Evolutionary conservation across 2,113 vertebrate species (phyloP), one percentile per base, ranked within the genome.

Genomic region (Leptodactylus fuscus): DNA sequence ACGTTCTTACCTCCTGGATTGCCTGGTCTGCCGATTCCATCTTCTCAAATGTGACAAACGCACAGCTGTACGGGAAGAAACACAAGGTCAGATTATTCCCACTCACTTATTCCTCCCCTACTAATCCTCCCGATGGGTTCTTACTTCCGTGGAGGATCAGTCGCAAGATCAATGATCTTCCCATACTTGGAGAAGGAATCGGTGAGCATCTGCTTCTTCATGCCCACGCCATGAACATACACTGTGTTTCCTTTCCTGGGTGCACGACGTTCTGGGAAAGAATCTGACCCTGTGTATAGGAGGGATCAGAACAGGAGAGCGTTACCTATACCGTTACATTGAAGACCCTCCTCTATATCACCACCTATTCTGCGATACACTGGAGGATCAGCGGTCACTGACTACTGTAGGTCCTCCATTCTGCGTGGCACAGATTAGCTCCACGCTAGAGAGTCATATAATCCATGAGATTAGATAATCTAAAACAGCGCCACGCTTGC

Each of bases 11-110:
- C 96, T 97, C 95, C n/a, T 93, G 90, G 0, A 97, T 93, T 16
- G 96, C 96, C 89, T 95, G 94, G 87, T 98, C 97, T 34, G 97
- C 97, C 18, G 96, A 97, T 88, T 98, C 97, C 91, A 97, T 96
- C 92, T 96, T 97, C 89, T 98, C 96, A 83, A 95, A 97, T 0
- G 97, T 98, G 88, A 98, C 96, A 85, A 98, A 97, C 34, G 96
- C 96, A 90, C 96, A 97, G 89, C 97, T 98, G 87, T 53, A 49
- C 8, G 77, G 27, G 73, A 85, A 60, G 81, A 2, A 76, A 38
- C 1, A n/a, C 24, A 41, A 44, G 20, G 34, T 83, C n/a, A 38
- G 38, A 49, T 78, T n/a, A n/a, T 22, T 4, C 7, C 73, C 16
- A 3, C 44, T 3, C 7, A 10, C 10, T 15, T 29, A 13, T 9